These are phyloP conservation scores for Temnothorax longispinosus DNA, from an alignment of 1,140 invertebrate genomes.

Conservation along the genomic window DNA sequence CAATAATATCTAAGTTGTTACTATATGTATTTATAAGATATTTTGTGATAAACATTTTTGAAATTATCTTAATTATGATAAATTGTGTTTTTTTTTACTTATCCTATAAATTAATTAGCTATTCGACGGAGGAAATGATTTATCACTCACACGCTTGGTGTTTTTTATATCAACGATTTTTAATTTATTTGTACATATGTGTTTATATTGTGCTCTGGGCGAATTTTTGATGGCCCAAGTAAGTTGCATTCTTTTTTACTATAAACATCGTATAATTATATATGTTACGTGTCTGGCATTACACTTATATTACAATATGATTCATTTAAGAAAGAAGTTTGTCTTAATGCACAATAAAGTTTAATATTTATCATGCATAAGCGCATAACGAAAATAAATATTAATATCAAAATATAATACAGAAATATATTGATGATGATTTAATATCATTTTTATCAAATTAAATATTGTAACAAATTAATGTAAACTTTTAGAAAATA, in stretches of 20 bases:
- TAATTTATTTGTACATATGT: conserved; percentile 33
- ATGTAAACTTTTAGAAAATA: neutral
- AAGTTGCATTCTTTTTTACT: neutral
- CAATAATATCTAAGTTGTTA: neutral
- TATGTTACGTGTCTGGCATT: neutral
- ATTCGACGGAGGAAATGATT: neutral
- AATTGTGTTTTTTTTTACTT: neutral
- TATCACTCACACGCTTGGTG: neutral
- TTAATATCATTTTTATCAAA: neutral
- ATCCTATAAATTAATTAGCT: neutral
- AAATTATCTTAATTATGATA: neutral
- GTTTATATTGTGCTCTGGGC: conserved; percentile 22
- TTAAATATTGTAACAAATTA: neutral
- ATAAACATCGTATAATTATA: too few species aligned
- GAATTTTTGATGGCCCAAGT: conserved; percentile 42
- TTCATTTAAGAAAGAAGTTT: neutral
- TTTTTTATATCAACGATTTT: neutral
- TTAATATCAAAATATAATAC: neutral
- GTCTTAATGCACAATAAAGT: neutral
- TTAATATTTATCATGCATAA: neutral
- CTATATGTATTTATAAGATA: neutral
- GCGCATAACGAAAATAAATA: neutral
- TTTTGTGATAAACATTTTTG: too few species aligned
- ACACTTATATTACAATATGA: neutral
- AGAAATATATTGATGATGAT: neutral